Percentiles rank a stretch among this genome's conserved stretches.
Conservation (phyloP, 2,113 vertebrate genomes). For the Alligator mississippiensis region DNA sequence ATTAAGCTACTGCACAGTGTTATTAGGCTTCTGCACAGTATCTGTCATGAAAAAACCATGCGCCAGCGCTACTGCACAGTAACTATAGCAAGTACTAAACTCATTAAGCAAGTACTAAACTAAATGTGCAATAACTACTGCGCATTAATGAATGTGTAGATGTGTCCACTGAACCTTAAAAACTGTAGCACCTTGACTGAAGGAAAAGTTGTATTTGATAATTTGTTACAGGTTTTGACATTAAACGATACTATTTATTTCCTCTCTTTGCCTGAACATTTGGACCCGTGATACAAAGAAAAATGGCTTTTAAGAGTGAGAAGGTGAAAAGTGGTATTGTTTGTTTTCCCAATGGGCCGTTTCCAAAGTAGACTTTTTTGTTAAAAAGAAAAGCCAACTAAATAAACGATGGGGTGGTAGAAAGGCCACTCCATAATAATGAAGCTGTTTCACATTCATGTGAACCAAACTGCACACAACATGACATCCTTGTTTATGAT, state of each 20-base stretch:
- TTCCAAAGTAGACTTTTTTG: conserved; percentile 12
- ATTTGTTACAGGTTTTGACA: background rate
- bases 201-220: conserved; percentile 1
- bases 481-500: background rate
- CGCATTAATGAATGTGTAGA: too few relatives aligned
- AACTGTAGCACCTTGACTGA: background rate
- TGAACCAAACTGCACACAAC: background rate
- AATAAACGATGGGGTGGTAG: background rate
- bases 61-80: too few relatives aligned
- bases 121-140: too few relatives aligned
- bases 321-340: background rate
- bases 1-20: too few relatives aligned
- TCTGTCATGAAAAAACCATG: too few relatives aligned
- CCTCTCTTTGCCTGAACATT: background rate
- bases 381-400: background rate
- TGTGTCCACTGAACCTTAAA: background rate
- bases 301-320: conserved; percentile 1
- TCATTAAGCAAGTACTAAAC: too few relatives aligned
- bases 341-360: background rate
- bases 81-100: too few relatives aligned
- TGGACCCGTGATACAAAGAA: background rate
- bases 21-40: too few relatives aligned
- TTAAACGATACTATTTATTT: background rate
- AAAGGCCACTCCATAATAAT: conserved; percentile 2
- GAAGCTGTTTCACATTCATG: background rate